Conservation (phyloP, 2,797 vertebrate species). For the Ibycter americanus region DNA sequence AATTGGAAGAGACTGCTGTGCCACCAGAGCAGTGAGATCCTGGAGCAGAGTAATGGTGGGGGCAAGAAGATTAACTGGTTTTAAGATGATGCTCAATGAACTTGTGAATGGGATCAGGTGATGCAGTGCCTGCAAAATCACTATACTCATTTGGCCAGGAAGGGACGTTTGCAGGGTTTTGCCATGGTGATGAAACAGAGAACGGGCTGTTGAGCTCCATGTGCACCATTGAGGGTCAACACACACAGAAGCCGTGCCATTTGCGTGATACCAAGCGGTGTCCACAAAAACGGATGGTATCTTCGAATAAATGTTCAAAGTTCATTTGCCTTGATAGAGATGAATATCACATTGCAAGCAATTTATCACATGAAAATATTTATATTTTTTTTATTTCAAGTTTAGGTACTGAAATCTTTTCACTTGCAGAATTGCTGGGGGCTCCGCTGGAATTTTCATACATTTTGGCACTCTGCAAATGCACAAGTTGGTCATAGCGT, state of each 20-base stretch:
- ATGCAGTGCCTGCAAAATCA: neutral
- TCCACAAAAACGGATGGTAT: neutral
- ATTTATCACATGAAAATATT: neutral
- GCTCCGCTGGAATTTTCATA: neutral
- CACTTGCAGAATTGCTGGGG: neutral
- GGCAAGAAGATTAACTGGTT: neutral
- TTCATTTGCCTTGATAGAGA: neutral
- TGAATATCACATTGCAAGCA: neutral
- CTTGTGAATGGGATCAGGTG: neutral
- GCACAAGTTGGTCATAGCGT: accelerated
- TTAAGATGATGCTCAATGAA: neutral
- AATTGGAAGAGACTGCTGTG: neutral
- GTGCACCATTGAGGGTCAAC: neutral
- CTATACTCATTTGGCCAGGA: neutral
- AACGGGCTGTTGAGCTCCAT: neutral
- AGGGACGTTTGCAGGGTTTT: neutral
- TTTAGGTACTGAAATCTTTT: neutral
- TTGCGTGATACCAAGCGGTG: neutral
- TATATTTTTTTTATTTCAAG: neutral
- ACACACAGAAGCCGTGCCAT: accelerated
- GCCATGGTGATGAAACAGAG: neutral
- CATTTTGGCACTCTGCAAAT: neutral
- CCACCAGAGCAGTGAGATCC: neutral
- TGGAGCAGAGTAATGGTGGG: neutral
- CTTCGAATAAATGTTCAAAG: neutral